Evolutionary conservation across 2,113 vertebrate species (phyloP).

Genomic region (Notothenia coriiceps): DNA sequence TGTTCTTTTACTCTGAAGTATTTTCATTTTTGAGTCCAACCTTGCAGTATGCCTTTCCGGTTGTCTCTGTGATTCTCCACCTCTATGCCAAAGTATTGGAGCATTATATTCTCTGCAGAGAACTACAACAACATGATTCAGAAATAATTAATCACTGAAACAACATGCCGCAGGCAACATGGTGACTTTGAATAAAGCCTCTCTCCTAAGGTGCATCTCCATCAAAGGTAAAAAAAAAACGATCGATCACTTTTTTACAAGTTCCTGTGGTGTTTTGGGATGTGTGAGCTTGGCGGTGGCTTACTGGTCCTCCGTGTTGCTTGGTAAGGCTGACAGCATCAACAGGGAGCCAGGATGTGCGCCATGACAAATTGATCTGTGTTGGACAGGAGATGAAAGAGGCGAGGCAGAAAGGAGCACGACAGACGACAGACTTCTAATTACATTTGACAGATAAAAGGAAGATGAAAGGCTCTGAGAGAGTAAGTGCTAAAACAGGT

Average conservation of each 20-base stretch:
- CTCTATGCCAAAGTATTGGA: conserved; percentile 21
- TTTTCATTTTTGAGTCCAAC: neutral
- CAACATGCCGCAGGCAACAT: conserved; percentile 25
- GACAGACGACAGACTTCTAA: conserved; percentile 58
- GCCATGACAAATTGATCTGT: conserved; percentile 71
- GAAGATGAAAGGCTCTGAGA: conserved; percentile 63
- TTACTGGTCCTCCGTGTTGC: conserved; percentile 14
- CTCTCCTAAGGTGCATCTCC: neutral
- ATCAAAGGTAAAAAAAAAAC: neutral
- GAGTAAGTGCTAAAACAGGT: conserved; percentile 30
- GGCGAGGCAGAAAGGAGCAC: conserved; percentile 38
- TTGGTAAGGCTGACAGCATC: conserved; percentile 30
- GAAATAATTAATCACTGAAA: conserved; percentile 55
- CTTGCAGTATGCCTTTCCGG: neutral
- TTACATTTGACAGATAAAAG: conserved; percentile 71
- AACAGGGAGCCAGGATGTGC: conserved; percentile 17
- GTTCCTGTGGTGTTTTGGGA: conserved; percentile 29
- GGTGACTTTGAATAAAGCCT: neutral
- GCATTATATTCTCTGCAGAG: conserved; percentile 27
- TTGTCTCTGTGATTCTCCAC: neutral
- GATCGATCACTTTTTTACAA: conserved; percentile 4
- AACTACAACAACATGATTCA: conserved; percentile 33
- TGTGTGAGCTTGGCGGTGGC: conserved; percentile 27
- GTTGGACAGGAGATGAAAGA: conserved; percentile 75
- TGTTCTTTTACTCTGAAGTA: neutral